These are phyloP conservation scores for Julus scanicus DNA, from an alignment of 2,888 invertebrate species.

Conservation along the genomic window DNA sequence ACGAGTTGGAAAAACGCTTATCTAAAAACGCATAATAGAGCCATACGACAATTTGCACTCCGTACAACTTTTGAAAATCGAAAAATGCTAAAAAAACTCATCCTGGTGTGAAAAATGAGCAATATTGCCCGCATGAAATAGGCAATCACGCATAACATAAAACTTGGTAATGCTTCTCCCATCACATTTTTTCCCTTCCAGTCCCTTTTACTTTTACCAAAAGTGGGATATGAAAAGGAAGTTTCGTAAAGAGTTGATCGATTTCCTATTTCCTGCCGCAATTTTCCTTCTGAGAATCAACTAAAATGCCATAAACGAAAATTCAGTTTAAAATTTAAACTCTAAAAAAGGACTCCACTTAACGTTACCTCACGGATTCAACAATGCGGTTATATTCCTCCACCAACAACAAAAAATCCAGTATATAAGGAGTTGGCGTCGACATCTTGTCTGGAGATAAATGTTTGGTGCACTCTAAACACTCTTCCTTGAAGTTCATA, in stretches of 20 bases:
- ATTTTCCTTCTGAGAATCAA: conserved; percentile 1
- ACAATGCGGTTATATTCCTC: neutral
- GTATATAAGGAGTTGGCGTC: neutral
- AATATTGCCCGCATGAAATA: neutral
- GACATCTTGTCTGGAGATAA: neutral
- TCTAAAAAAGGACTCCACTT: neutral
- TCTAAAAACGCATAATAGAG: conserved; percentile 11
- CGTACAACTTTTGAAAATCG: neutral
- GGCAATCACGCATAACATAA: conserved; percentile 11
- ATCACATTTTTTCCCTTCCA: neutral
- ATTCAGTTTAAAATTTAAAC: neutral
- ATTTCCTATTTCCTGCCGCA: neutral
- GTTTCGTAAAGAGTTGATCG: neutral
- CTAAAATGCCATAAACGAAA: conserved; percentile 1
- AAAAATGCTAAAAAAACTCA: conserved; percentile 2
- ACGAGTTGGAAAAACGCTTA: conserved; percentile 9
- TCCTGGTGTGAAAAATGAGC: neutral
- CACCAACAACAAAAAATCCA: too few relatives aligned
- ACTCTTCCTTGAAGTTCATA: neutral
- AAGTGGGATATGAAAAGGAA: neutral
- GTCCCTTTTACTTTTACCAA: neutral
- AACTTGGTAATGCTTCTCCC: conserved; percentile 8
- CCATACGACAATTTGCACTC: conserved; percentile 19
- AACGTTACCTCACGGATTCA: neutral
- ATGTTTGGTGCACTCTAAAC: neutral